These are phyloP conservation scores for Suricata suricatta DNA, from an alignment of 2,113 vertebrate species.

Conservation along the genomic window DNA sequence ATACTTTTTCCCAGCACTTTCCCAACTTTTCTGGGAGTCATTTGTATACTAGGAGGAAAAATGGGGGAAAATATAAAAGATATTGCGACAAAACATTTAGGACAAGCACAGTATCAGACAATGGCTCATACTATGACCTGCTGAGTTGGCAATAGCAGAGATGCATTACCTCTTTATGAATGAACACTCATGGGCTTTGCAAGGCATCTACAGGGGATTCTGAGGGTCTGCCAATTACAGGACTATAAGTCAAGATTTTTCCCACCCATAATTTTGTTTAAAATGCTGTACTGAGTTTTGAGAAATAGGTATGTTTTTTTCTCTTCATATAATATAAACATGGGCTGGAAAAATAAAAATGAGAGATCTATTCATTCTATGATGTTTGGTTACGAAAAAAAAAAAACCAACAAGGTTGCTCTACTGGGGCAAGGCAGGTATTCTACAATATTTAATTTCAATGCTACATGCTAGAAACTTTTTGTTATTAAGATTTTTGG, in stretches of 20 bases:
- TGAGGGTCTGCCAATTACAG: not conserved
- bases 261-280: not conserved
- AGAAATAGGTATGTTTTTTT: not conserved
- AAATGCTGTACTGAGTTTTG: not conserved
- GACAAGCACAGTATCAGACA: not conserved
- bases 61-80: not conserved
- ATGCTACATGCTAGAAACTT: not conserved
- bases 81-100: not conserved
- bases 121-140: not conserved
- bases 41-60: not conserved
- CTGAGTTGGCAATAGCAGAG: not conserved
- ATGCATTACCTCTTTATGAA: not conserved
- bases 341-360: not conserved
- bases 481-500: not conserved
- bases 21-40: not conserved
- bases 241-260: not conserved
- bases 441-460: not conserved
- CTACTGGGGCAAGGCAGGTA: not conserved
- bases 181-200: not conserved
- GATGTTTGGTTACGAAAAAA: constrained; percentile 13
- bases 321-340: not conserved
- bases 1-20: not conserved
- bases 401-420: not conserved
- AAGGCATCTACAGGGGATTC: not conserved
- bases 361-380: not conserved